Evolutionary conservation across 2,113 vertebrate genomes (phyloP).

Genomic region (Cephalopterus ornatus): DNA sequence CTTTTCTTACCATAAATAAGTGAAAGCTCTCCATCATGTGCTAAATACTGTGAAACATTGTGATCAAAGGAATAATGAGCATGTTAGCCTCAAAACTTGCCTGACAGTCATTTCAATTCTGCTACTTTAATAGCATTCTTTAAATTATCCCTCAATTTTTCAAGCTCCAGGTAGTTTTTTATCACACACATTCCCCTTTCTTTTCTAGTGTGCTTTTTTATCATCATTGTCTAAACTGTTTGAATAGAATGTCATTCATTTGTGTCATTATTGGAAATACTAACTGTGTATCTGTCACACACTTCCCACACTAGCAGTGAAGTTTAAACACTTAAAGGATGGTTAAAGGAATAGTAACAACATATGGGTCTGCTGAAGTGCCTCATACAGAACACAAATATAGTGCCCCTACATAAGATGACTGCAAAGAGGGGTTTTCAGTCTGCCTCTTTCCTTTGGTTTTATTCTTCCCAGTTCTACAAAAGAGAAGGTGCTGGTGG

Average conservation of each 20-base stretch:
- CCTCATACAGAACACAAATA: background rate
- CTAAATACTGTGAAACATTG: background rate
- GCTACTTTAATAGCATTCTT: background rate
- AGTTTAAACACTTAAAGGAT: background rate
- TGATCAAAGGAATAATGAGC: background rate
- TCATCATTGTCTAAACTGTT: background rate
- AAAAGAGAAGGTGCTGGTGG: background rate
- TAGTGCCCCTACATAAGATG: background rate
- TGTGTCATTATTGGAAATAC: constrained; percentile 4
- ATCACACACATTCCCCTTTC: background rate
- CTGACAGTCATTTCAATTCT: constrained; percentile 1
- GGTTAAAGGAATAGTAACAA: background rate
- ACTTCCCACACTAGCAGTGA: background rate
- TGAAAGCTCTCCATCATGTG: constrained; percentile 5
- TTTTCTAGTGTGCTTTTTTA: background rate
- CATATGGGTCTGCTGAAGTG: background rate
- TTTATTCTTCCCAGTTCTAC: background rate
- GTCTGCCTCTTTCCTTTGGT: background rate
- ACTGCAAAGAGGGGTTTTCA: background rate
- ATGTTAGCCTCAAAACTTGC: background rate
- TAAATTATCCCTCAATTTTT: constrained; percentile 12
- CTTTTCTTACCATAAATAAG: constrained; percentile 6
- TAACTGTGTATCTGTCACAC: constrained; percentile 1
- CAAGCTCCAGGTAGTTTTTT: constrained; percentile 13
- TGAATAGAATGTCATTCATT: constrained; percentile 27